Percentiles rank a stretch among this genome's conserved stretches.
Evolutionary conservation across 2,113 vertebrate species (phyloP).

Genomic region (Strix aluco): DNA sequence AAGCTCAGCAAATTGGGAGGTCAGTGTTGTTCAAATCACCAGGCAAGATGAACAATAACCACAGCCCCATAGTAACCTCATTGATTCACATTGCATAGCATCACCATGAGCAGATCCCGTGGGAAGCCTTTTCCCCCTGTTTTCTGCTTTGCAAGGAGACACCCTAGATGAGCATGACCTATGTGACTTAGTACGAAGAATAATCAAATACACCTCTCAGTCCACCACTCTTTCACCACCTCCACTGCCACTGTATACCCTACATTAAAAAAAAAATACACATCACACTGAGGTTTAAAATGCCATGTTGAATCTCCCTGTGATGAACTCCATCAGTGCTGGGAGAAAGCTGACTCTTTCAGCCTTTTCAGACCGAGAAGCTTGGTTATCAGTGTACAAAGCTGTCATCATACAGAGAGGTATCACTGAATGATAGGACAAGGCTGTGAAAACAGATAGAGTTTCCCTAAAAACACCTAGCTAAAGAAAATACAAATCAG

Average conservation of each 20-base stretch:
- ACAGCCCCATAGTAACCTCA: neutral
- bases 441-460: conserved; percentile 49
- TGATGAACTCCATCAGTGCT: conserved; percentile 22
- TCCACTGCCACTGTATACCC: conserved; percentile 22
- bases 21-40: neutral
- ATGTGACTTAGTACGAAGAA: neutral
- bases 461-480: conserved; percentile 15
- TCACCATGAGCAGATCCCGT: neutral
- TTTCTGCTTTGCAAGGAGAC: neutral
- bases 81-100: neutral
- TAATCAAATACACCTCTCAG: conserved; percentile 17
- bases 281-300: conserved; percentile 21
- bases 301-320: neutral
- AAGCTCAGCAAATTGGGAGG: neutral
- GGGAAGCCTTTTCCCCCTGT: neutral
- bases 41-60: neutral
- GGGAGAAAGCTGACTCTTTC: conserved; percentile 8
- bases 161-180: neutral
- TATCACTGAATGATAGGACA: conserved; percentile 40
- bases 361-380: neutral
- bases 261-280: neutral
- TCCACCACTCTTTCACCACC: conserved; percentile 37
- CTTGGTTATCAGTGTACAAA: conserved; percentile 33
- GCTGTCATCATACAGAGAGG: conserved; percentile 13
- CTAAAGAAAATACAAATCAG: neutral